Evolutionary conservation across 2,888 invertebrate species (phyloP).

Genomic region (Hydropsyche betteni): DNA sequence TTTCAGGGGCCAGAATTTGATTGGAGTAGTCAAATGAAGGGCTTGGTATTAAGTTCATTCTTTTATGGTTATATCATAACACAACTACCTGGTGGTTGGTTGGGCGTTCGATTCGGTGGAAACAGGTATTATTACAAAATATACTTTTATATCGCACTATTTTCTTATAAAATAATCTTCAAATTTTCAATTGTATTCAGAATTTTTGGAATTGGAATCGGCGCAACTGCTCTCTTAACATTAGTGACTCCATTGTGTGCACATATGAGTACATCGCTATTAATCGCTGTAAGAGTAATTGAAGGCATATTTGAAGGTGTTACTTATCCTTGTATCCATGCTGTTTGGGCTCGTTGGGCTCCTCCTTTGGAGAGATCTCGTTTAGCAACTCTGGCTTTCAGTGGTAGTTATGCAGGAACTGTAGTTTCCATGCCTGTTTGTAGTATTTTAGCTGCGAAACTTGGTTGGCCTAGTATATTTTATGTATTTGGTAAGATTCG

Average conservation of each 20-base stretch:
- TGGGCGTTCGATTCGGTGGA: conserved; percentile 86
- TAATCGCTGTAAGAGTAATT: conserved; percentile 77
- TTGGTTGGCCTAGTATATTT: conserved; percentile 85
- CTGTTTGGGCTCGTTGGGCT: conserved; percentile 86
- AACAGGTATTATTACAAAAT: conserved; percentile 66
- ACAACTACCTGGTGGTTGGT: conserved; percentile 83
- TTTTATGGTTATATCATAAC: conserved; percentile 90
- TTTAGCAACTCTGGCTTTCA: conserved; percentile 83
- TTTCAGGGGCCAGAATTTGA: conserved; percentile 77
- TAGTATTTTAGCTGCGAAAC: conserved; percentile 74
- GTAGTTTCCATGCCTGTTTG: conserved; percentile 84
- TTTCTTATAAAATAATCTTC: not conserved
- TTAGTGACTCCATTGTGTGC: conserved; percentile 83
- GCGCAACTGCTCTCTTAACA: conserved; percentile 80
- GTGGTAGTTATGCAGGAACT: conserved; percentile 86
- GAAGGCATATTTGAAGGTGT: conserved; percentile 87
- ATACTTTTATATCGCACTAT: not conserved
- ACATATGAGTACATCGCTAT: conserved; percentile 72
- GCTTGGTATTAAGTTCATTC: conserved; percentile 83
- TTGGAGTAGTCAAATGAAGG: conserved; percentile 82
- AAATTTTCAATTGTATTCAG: conserved; percentile 54
- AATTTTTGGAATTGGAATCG: conserved; percentile 81
- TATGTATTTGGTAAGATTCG: conserved; percentile 74
- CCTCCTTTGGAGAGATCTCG: conserved; percentile 81
- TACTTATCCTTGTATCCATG: conserved; percentile 82